Evolutionary conservation across 2,888 invertebrate species (phyloP).

Genomic region (Caenorhabditis plicata): DNA sequence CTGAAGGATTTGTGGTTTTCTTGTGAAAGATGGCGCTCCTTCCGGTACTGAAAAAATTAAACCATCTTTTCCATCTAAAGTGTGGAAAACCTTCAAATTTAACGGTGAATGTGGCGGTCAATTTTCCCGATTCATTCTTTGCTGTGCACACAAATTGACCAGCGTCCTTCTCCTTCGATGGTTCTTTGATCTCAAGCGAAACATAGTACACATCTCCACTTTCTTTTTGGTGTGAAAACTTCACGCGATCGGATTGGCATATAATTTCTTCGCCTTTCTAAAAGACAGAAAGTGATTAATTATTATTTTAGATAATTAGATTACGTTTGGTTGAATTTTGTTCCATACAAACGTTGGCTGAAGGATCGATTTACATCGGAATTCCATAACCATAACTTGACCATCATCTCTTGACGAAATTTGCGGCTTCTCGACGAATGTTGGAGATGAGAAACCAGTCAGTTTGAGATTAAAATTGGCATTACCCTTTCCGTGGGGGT

Average conservation of each 20-base stretch:
- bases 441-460: constrained; percentile 72
- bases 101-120: constrained; percentile 66
- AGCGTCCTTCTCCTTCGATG: constrained; percentile 76
- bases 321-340: constrained; percentile 70
- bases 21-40: constrained; percentile 66
- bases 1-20: constrained; percentile 66
- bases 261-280: constrained; percentile 74
- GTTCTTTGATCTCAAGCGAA: constrained; percentile 73
- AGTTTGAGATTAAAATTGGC: constrained; percentile 66
- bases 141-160: constrained; percentile 66
- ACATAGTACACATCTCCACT: constrained; percentile 60
- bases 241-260: constrained; percentile 65
- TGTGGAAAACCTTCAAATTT: constrained; percentile 63
- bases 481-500: constrained; percentile 66
- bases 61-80: too few relatives aligned
- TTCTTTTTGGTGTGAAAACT: constrained; percentile 57
- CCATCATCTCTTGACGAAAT: constrained; percentile 98
- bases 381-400: constrained; percentile 94
- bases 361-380: constrained; percentile 85
- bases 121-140: constrained; percentile 66
- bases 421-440: constrained; percentile 95
- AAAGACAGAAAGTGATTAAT: neutral
- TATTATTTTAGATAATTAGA: too few relatives aligned
- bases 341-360: constrained; percentile 94
- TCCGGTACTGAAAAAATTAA: constrained; percentile 58